Percentiles rank a stretch among this genome's conserved stretches.
phyloP scores from a whole-genome alignment of 2,888 invertebrate species.

The Steinernema hermaphroditum region DNA sequence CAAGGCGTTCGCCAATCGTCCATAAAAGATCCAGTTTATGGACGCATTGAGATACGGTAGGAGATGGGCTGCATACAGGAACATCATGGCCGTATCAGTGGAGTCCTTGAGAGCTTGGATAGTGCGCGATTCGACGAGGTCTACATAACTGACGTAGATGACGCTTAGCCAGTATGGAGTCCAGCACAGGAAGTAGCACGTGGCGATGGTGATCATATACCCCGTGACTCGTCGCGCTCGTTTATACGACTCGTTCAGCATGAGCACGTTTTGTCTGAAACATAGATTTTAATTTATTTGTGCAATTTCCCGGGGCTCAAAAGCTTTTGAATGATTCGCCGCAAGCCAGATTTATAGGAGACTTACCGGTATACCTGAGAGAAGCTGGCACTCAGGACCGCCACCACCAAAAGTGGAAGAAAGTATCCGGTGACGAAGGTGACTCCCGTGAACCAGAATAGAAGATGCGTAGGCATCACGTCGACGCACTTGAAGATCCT shows the following conservation, averaged over 20 bases:
- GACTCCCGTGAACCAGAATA: slow-evolving; percentile 46
- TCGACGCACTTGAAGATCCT: slow-evolving; percentile 46
- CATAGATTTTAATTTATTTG: neutral
- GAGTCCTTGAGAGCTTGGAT: slow-evolving; percentile 38
- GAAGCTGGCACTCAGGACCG: slow-evolving; percentile 37
- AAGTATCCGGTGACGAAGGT: slow-evolving; percentile 43
- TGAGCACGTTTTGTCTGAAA: slow-evolving; percentile 6
- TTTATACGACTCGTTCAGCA: neutral
- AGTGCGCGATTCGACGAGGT: slow-evolving; percentile 41
- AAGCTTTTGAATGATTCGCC: neutral
- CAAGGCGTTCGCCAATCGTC: slow-evolving; percentile 31
- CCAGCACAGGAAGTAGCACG: slow-evolving; percentile 39
- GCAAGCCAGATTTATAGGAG: neutral
- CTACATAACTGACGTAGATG: slow-evolving; percentile 41
- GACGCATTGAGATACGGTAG: slow-evolving; percentile 42
- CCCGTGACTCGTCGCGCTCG: slow-evolving; percentile 35
- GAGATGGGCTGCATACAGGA: slow-evolving; percentile 45
- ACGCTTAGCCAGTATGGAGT: slow-evolving; percentile 39
- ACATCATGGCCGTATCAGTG: slow-evolving; percentile 39
- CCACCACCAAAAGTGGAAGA: slow-evolving; percentile 38
- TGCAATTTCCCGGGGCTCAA: neutral
- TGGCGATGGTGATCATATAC: slow-evolving; percentile 39
- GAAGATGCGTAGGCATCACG: slow-evolving; percentile 44
- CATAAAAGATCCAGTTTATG: slow-evolving; percentile 44
- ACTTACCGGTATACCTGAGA: slow-evolving; percentile 12